Evolutionary conservation across 2,888 invertebrate genomes (phyloP).

Genomic region (Pegoplata infirma): DNA sequence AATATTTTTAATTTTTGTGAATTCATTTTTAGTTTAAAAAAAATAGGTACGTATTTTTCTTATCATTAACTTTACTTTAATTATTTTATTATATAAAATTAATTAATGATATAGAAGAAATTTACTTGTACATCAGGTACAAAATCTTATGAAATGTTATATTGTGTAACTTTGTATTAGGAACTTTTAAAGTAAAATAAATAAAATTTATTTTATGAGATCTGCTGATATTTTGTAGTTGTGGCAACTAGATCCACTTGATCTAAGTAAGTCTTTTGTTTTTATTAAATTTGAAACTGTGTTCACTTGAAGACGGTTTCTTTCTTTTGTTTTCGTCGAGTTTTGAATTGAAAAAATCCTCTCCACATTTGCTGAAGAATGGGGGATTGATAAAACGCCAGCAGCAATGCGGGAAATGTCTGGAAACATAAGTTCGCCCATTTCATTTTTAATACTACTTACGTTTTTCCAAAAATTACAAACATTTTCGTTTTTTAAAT

Average conservation of each 20-base stretch:
- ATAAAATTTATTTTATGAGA: no score
- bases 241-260: neutral
- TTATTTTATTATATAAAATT: no score
- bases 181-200: no score
- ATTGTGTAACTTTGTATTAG: no score
- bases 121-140: no score
- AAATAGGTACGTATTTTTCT: no score
- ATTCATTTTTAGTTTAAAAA: no score
- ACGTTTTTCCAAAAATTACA: conserved; percentile 10
- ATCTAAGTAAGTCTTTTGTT: conserved; percentile 1
- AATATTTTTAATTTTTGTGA: no score
- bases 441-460: conserved; percentile 15
- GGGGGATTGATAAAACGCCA: conserved; percentile 37
- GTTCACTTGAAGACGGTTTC: neutral
- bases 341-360: conserved; percentile 38
- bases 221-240: neutral
- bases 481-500: neutral
- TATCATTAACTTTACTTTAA: no score
- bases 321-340: conserved; percentile 27
- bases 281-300: neutral
- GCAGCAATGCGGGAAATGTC: conserved; percentile 26
- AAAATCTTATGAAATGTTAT: no score
- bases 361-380: conserved; percentile 44
- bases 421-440: conserved; percentile 20
- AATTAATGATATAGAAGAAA: no score